Conservation (phyloP, 2,888 invertebrate species). For the Sabellastarte sp. region DNA sequence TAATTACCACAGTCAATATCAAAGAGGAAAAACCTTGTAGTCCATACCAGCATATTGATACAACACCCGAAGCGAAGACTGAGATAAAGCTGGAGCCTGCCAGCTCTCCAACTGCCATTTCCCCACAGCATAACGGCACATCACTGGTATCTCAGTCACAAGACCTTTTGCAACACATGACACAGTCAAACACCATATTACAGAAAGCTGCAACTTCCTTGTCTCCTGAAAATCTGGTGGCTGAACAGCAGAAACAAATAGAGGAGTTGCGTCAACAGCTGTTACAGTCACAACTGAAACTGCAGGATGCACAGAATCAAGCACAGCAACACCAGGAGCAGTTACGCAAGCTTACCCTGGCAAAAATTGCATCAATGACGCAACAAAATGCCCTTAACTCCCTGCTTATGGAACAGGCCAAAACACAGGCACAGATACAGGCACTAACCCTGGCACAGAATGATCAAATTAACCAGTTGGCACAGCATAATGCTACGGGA, state of each 20-base stretch:
- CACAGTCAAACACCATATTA: too few species aligned
- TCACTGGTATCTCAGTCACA: too few species aligned
- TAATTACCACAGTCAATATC: too few species aligned
- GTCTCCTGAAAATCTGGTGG: conserved; percentile 40
- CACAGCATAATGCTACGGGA: background rate
- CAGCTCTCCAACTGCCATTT: too few species aligned
- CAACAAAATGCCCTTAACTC: conserved; percentile 2
- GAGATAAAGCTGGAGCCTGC: too few species aligned
- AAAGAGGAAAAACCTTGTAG: too few species aligned
- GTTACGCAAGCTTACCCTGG: background rate
- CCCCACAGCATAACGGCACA: too few species aligned
- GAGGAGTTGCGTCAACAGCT: conserved; percentile 70
- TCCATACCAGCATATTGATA: too few species aligned
- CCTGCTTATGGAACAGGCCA: background rate
- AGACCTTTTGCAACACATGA: too few species aligned
- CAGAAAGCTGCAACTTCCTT: too few species aligned
- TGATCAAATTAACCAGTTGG: conserved; percentile 27
- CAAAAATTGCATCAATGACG: background rate
- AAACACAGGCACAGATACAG: conserved; percentile 67
- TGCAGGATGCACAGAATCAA: conserved; percentile 13
- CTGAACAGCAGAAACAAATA: conserved; percentile 81
- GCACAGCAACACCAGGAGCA: conserved; percentile 2
- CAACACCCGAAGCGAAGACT: too few species aligned
- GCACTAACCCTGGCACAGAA: conserved; percentile 21
- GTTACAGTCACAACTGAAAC: conserved; percentile 13